A percentile compares a stretch with the other conserved stretches of the same genome.
phyloP scores from a whole-genome alignment of 1,140 invertebrate species.

The Drosophila eugracilis region DNA sequence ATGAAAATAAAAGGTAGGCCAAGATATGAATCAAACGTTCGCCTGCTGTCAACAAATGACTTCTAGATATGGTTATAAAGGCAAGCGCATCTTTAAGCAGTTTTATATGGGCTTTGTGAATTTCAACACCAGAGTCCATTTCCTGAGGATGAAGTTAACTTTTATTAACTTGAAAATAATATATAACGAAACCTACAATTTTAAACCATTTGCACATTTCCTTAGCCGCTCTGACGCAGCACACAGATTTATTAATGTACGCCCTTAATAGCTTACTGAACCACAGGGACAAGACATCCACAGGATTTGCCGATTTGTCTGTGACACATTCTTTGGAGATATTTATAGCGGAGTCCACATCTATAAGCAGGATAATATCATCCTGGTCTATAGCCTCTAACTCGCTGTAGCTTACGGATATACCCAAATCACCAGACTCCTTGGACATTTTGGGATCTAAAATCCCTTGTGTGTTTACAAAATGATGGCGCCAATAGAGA shows the following conservation, averaged over 20 bases:
- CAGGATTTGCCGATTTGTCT: slow-evolving; percentile 9
- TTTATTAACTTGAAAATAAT: neutral
- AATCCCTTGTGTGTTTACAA: slow-evolving; percentile 6
- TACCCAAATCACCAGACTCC: neutral
- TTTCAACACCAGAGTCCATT: neutral
- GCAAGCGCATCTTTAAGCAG: slow-evolving; percentile 14
- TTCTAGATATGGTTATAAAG: slow-evolving; percentile 20
- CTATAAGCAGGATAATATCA: slow-evolving; percentile 32
- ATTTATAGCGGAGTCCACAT: slow-evolving; percentile 39
- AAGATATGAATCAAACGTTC: slow-evolving; percentile 44
- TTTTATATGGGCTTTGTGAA: neutral
- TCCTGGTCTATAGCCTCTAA: slow-evolving; percentile 37
- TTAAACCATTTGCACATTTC: slow-evolving; percentile 49
- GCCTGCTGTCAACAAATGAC: slow-evolving; percentile 8
- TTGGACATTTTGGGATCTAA: neutral
- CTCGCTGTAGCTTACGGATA: slow-evolving; percentile 22
- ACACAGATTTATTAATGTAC: slow-evolving; percentile 28
- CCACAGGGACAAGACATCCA: slow-evolving; percentile 56
- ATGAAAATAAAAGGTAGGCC: slow-evolving; percentile 33
- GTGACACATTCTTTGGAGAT: slow-evolving; percentile 37
- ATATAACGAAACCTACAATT: slow-evolving; percentile 12
- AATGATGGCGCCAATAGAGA: slow-evolving; percentile 12
- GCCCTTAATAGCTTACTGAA: slow-evolving; percentile 52
- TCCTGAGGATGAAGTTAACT: slow-evolving; percentile 9
- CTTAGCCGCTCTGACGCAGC: slow-evolving; percentile 30